Percentiles rank a stretch among this genome's conserved stretches.
phyloP scores from a whole-genome alignment of 2,797 vertebrate species.

The Argya squamiceps region DNA sequence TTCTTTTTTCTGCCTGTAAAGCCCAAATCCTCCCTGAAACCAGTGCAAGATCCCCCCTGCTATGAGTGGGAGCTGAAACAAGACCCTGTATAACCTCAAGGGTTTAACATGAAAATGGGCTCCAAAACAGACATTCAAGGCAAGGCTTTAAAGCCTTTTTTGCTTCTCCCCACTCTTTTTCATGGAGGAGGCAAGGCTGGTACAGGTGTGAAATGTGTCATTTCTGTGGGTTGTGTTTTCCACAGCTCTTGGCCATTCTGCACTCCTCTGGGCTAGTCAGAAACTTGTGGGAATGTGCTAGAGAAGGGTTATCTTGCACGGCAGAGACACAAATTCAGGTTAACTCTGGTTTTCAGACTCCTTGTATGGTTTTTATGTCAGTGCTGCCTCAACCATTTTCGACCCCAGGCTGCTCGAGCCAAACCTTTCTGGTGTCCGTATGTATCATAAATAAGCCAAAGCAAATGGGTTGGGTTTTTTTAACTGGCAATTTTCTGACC shows the following conservation, averaged over 20 bases:
- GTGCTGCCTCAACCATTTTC: not conserved
- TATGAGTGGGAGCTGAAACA: not conserved
- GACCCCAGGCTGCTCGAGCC: accelerated
- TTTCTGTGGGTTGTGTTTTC: not conserved
- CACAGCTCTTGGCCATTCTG: not conserved
- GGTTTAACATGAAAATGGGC: not conserved
- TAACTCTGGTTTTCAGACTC: not conserved
- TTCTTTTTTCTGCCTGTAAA: not conserved
- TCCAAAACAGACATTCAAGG: not conserved
- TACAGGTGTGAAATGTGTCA: not conserved
- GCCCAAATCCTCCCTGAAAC: not conserved
- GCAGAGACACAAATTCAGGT: not conserved
- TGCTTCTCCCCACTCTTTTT: accelerated
- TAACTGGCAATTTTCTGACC: not conserved
- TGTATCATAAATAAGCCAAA: not conserved
- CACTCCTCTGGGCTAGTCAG: not conserved
- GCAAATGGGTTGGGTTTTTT: not conserved
- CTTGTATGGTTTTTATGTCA: not conserved
- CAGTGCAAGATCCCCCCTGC: not conserved
- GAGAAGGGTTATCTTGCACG: not conserved
- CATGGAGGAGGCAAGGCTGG: not conserved
- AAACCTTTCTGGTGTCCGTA: not conserved
- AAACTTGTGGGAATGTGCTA: not conserved
- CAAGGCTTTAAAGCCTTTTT: not conserved
- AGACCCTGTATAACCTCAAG: not conserved